A percentile compares a stretch with the other conserved stretches of the same genome.
These are phyloP conservation scores for Dipus sagitta DNA, from an alignment of 2,797 vertebrate species.

Conservation along the genomic window DNA sequence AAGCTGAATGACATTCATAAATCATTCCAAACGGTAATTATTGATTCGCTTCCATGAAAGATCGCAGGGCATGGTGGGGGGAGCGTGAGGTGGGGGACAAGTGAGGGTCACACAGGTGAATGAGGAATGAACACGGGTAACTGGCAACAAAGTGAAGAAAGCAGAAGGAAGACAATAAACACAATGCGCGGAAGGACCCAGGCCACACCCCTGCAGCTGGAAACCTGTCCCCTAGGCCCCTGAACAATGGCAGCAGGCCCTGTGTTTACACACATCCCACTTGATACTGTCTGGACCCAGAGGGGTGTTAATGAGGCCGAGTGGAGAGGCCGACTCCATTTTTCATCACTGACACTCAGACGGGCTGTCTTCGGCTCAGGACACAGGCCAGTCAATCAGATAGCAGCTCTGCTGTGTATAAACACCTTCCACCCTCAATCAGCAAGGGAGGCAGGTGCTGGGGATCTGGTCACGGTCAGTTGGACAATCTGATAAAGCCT, in stretches of 20 bases:
- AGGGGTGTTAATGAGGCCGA: constrained; percentile 75
- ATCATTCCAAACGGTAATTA: background rate
- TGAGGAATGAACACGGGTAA: background rate
- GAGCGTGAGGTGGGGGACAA: background rate
- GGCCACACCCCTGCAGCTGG: background rate
- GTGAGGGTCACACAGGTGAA: background rate
- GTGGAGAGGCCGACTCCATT: constrained; percentile 69
- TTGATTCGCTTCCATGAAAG: background rate
- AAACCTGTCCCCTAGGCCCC: background rate
- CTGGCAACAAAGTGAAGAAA: background rate
- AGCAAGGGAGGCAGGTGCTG: constrained; percentile 79
- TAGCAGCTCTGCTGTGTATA: constrained; percentile 45
- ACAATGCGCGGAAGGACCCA: background rate
- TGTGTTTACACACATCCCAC: background rate
- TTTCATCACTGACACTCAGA: constrained; percentile 79
- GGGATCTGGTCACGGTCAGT: constrained; percentile 59
- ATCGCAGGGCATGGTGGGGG: background rate
- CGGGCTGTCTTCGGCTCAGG: constrained; percentile 19
- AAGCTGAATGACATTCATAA: background rate
- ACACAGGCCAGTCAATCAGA: constrained; percentile 71
- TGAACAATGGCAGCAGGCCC: constrained; percentile 52
- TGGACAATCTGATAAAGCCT: constrained; percentile 81
- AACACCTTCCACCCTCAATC: constrained; percentile 77
- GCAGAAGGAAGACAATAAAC: constrained; percentile 25
- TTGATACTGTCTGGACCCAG: constrained; percentile 40